Conservation (phyloP, 2,113 vertebrate genomes). For the Collichthys lucidus region DNA sequence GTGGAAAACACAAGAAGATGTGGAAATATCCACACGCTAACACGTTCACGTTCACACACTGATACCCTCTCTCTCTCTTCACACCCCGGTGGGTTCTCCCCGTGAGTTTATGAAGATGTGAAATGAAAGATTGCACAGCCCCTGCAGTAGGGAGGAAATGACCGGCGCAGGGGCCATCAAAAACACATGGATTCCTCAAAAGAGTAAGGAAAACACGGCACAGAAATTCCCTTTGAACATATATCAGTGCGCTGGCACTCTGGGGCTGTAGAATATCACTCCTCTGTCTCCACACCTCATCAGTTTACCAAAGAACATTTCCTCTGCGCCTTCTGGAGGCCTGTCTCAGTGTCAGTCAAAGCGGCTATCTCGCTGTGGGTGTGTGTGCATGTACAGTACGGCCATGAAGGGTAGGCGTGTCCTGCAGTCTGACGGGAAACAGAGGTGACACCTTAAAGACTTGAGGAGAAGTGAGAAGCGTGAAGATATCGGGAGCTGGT, state of each 20-base stretch:
- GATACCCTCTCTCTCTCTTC: constrained; percentile 39
- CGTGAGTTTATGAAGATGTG: constrained; percentile 65
- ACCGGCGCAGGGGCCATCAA: constrained; percentile 66
- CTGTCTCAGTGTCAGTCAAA: constrained; percentile 63
- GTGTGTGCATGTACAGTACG: constrained; percentile 29
- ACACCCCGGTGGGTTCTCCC: constrained; percentile 47
- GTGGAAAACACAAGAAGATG: constrained; percentile 44
- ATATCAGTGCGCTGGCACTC: constrained; percentile 58
- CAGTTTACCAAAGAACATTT: constrained; percentile 76
- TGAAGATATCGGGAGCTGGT: constrained; percentile 51
- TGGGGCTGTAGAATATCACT: constrained; percentile 70
- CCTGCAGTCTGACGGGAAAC: constrained; percentile 50
- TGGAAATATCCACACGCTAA: constrained; percentile 28
- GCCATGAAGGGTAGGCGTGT: constrained; percentile 42
- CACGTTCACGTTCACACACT: constrained; percentile 31
- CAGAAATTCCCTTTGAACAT: constrained; percentile 68
- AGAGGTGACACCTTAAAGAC: constrained; percentile 59
- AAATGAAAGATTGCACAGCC: constrained; percentile 65
- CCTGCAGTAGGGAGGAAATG: constrained; percentile 73
- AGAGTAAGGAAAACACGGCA: constrained; percentile 60
- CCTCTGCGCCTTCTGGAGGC: constrained; percentile 58
- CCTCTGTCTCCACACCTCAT: constrained; percentile 76
- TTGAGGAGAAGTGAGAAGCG: constrained; percentile 31
- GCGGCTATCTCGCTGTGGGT: constrained; percentile 56
- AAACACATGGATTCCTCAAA: constrained; percentile 72